Conservation (phyloP, 1,140 invertebrate genomes). For the Amyelois transitella region DNA sequence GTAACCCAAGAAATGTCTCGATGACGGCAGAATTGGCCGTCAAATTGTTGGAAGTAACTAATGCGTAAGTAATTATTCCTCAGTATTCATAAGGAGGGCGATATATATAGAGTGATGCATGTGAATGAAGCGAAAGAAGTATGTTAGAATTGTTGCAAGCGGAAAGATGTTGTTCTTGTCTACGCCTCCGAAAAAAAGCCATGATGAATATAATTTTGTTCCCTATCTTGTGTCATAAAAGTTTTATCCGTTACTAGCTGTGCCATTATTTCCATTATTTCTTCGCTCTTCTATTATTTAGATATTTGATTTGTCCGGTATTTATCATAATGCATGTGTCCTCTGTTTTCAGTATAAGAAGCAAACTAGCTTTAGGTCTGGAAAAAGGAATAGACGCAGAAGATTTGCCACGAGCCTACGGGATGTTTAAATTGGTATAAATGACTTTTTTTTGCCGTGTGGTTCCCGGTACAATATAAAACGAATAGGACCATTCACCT, state of each 20-base stretch:
- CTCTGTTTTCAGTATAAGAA: conserved; percentile 30
- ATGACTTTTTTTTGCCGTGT: not conserved
- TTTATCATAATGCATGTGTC: too few relatives aligned
- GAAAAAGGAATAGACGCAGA: conserved; percentile 20
- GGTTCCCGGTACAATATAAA: not conserved
- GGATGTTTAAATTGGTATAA: conserved; percentile 38
- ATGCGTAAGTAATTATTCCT: conserved; percentile 25
- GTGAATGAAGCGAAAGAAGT: too few relatives aligned
- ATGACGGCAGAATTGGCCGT: conserved; percentile 23
- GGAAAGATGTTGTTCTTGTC: too few relatives aligned
- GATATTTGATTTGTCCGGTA: too few relatives aligned
- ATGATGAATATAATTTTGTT: too few relatives aligned
- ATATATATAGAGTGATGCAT: too few relatives aligned
- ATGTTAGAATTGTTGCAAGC: too few relatives aligned
- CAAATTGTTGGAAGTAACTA: conserved; percentile 22
- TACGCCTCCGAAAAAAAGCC: too few relatives aligned
- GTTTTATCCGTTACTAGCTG: not conserved
- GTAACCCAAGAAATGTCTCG: conserved; percentile 14
- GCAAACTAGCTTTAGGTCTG: conserved; percentile 31
- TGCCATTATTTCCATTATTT: too few relatives aligned
- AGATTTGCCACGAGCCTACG: conserved; percentile 33
- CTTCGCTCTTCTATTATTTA: too few relatives aligned
- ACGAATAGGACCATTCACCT: not conserved
- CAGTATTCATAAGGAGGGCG: too few relatives aligned
- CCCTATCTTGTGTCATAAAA: too few relatives aligned